Conservation (phyloP, 2,113 vertebrate species). For the human region DNA sequence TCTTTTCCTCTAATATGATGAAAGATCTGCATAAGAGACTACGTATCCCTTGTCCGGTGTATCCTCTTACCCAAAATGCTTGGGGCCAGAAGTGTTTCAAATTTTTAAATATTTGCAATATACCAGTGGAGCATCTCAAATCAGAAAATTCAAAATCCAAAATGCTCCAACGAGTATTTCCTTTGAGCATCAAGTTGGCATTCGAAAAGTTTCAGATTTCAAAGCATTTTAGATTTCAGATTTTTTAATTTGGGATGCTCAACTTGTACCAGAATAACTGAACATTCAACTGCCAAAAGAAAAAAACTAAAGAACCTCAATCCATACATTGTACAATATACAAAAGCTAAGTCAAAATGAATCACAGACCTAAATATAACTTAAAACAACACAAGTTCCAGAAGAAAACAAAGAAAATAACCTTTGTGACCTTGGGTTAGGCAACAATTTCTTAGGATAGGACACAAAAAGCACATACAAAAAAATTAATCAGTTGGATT, state of each 20-base stretch:
- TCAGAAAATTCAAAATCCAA: not conserved
- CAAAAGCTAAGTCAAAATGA: not conserved
- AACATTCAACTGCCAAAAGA: not conserved
- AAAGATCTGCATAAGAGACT: not conserved
- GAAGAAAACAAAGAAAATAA: constrained; percentile 36
- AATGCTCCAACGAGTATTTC: not conserved
- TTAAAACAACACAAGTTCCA: not conserved
- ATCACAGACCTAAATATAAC: not conserved
- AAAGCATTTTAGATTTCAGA: not conserved
- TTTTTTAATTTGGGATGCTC: not conserved
- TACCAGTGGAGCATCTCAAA: not conserved
- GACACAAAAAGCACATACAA: not conserved
- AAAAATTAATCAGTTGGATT: not conserved
- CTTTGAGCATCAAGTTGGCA: not conserved
- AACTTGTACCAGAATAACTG: not conserved
- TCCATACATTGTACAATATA: not conserved
- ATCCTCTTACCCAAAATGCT: not conserved
- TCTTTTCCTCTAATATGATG: not conserved
- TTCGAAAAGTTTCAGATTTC: too few relatives aligned
- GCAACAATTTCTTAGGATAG: not conserved
- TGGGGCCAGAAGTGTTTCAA: not conserved
- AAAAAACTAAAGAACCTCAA: not conserved
- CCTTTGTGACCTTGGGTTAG: not conserved
- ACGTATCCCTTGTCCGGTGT: not conserved
- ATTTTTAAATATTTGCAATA: not conserved